Evolutionary conservation across 2,888 invertebrate species (phyloP), one percentile per base, ranked within the genome.

Genomic region (Phoenoteleia sp.): DNA sequence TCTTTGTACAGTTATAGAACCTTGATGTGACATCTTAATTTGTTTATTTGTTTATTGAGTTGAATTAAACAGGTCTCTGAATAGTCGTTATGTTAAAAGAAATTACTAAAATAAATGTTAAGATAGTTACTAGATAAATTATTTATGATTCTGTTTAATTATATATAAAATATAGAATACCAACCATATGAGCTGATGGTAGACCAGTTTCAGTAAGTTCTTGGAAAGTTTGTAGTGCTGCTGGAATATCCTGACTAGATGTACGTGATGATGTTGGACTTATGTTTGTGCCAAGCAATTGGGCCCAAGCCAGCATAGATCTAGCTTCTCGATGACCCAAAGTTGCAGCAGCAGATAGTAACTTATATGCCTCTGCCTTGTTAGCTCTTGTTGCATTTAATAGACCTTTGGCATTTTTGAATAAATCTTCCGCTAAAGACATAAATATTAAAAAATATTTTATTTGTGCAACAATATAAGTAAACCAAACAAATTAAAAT

Each of bases 181-280:
- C 23, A 93, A 97, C 98, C 95, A 98, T 97, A 94, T 99, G 99
- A 11, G 98, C 99, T 90, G 97, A 97, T 0, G 98, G 96, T 69
- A 97, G 95, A 0, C 99, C 99, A 36, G 95, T 94, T 7, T 95
- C 95, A 0, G 96, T 96, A 39, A 99, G 94, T 88, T 96, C 95
- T 81, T 96, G 95, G 91, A 99, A 99, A 86, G 97, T 96, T 49
- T 95, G 94, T 89, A 95, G 95, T 0, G 99, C 98, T 72, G 95
- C 95, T 7, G 96, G 94, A 79, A 98, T 94, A 93, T 99, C 96
- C 89, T 98, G 96, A 45, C 96, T 95, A 67, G 90, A 91, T 23
- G 88, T 82, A 25, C 88, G 86, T 0, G 89, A 87, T 13, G 91
- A 87, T 9, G 89, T 85, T 13, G 91, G 85, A 11, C 87, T 89